Base-by-base conservation (phyloP, 1,140 invertebrate genomes). In the Elysia chlorotica region DNA sequence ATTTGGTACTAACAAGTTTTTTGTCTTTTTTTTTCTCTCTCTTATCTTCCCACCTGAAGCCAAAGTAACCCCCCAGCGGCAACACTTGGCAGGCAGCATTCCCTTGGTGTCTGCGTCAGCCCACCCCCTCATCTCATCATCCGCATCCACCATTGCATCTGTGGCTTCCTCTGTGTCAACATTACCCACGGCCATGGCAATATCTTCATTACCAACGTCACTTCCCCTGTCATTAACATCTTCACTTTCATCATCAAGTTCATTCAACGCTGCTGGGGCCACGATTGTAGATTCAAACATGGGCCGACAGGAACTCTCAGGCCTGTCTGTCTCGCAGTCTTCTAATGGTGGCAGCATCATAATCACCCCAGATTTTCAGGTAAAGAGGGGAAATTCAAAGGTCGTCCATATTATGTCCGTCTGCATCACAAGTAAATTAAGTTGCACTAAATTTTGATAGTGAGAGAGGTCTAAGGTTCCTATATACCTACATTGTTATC, bases 31-130 rank as follows among this genome's bases (percentile, higher is more conserved):
- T 62, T 5, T 35, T 37, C 25, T 65, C 62, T n/a, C n/a, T n/a
- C n/a, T n/a, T n/a, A n/a, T n/a, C n/a, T n/a, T n/a, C n/a, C n/a
- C n/a, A n/a, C n/a, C n/a, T n/a, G n/a, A n/a, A 65, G 62, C 62
- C 62, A 65, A 65, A 65, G 62, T 65, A 5, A 36, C 62, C 25
- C 62, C 62, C 28, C 62, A 65, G n/a, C 36, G 62, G 25, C 62
- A 36, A 23, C 62, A 31, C 25, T 23, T 23, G 25, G 35, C 38
- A 10, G 62, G 62, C 62, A 65, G 62, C 62, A 65, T 65, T 37
- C 33, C 6, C 25, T 36, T 37, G 21, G 41, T 41, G 4, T 23
- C 65, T 30, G n/a, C 25, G 19, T 10, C 41, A 2, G 25, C 33
- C n/a, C n/a, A n/a, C 30, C n/a, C 41, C n/a, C 10, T 4, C 14